Conservation (phyloP, 2,888 invertebrate species). For the Micropterix aruncella region DNA sequence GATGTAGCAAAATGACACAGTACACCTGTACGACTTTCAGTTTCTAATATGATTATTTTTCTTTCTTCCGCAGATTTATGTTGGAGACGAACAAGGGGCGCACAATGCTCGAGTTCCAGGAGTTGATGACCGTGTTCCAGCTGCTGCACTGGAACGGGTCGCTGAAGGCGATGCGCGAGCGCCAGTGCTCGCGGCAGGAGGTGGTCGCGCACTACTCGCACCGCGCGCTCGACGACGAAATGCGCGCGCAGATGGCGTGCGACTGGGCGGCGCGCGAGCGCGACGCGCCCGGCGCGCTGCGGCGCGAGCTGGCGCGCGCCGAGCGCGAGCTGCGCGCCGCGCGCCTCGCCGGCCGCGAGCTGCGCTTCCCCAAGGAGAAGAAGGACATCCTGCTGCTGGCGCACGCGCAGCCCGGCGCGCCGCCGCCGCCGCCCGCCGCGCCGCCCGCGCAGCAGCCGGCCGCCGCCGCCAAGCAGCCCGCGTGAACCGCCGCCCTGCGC, state of each 20-base stretch:
- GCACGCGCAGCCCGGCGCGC: constrained; percentile 59
- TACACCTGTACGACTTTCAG: background rate
- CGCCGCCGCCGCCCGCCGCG: constrained; percentile 22
- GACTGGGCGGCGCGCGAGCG: constrained; percentile 85
- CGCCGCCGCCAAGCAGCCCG: background rate
- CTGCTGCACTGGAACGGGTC: constrained; percentile 95
- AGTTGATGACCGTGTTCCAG: constrained; percentile 96
- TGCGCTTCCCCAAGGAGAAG: constrained; percentile 91
- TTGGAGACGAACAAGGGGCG: constrained; percentile 73
- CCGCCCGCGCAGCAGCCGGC: background rate
- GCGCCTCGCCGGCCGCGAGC: constrained; percentile 75
- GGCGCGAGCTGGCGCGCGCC: constrained; percentile 68
- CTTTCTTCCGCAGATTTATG: constrained; percentile 43
- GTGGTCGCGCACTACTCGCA: constrained; percentile 89
- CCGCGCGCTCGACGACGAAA: constrained; percentile 83
- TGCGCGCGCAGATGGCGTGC: constrained; percentile 91
- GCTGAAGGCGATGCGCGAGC: constrained; percentile 85
- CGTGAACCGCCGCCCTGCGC: too few species aligned
- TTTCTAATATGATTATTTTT: background rate
- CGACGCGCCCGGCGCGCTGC: constrained; percentile 57
- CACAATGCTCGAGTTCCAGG: constrained; percentile 93
- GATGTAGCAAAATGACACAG: background rate
- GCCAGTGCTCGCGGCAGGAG: constrained; percentile 88
- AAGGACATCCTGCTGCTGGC: constrained; percentile 87
- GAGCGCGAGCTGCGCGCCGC: constrained; percentile 78